Conservation (phyloP, 2,888 invertebrate genomes). For the Steinernema carpocapsae region DNA sequence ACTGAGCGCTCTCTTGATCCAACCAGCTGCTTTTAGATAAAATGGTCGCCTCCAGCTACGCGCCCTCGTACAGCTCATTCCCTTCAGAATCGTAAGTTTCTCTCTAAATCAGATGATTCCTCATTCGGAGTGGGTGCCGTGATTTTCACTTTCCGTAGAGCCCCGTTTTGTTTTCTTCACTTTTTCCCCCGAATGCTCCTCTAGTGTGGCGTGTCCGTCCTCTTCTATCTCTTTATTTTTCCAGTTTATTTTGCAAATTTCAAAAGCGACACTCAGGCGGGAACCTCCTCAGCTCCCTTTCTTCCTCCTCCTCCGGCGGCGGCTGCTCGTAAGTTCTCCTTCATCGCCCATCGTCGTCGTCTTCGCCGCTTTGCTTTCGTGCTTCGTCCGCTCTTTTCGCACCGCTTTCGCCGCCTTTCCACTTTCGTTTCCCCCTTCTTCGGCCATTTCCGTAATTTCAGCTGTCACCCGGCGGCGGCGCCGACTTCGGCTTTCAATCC, state of each 20-base stretch:
- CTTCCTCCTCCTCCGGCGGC: background rate
- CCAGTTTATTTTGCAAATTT: conserved; percentile 48
- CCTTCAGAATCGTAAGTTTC: conserved; percentile 28
- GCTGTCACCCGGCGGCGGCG: background rate
- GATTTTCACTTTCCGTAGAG: background rate
- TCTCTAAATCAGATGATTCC: background rate
- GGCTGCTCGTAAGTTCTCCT: conserved; percentile 35
- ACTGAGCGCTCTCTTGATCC: background rate
- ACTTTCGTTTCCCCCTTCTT: too few species aligned
- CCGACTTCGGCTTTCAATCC: background rate
- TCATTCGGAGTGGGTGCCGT: conserved; percentile 29
- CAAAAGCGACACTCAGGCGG: conserved; percentile 54
- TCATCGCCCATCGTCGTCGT: conserved; percentile 5
- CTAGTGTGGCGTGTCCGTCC: conserved; percentile 11
- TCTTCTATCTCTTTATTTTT: conserved; percentile 39
- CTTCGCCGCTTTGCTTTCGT: conserved; percentile 22
- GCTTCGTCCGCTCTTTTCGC: conserved; percentile 10
- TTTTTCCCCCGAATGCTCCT: conserved; percentile 4
- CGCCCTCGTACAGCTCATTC: conserved; percentile 22
- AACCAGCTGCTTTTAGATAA: background rate
- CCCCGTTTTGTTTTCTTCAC: background rate
- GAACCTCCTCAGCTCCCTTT: conserved; percentile 39
- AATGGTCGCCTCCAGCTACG: conserved; percentile 1
- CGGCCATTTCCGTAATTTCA: background rate
- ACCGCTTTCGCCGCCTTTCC: background rate